Evolutionary conservation across 2,888 invertebrate species (phyloP).

Genomic region (Petrolisthes cinctipes): DNA sequence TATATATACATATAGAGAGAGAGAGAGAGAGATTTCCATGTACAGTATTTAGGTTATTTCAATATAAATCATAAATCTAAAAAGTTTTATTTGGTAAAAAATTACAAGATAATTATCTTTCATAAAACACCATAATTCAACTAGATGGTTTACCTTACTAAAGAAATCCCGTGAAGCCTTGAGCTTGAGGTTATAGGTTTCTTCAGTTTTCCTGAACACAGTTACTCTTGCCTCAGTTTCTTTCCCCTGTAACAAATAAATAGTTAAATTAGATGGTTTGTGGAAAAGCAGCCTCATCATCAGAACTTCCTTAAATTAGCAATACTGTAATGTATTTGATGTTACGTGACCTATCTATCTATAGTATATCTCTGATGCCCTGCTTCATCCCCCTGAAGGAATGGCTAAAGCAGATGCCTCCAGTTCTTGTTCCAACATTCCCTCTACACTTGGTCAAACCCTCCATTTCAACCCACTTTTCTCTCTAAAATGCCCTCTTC

Average conservation of each 20-base stretch:
- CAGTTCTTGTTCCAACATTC: no score
- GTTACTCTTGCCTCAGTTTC: conserved; percentile 96
- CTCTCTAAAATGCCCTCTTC: no score
- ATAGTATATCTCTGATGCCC: no score
- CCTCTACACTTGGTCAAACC: no score
- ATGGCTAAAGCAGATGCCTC: no score
- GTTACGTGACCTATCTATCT: no score
- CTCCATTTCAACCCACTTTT: no score
- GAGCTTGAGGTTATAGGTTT: conserved; percentile 95
- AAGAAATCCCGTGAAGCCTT: conserved; percentile 95
- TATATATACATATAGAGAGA: background rate
- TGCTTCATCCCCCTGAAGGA: no score
- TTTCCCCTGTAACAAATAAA: conserved; percentile 76
- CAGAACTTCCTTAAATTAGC: no score
- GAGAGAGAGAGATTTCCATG: background rate
- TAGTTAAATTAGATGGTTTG: no score
- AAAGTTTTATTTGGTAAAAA: background rate
- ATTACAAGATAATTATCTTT: background rate
- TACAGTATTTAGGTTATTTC: background rate
- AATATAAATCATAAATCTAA: background rate
- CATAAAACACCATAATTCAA: background rate
- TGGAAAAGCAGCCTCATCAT: no score
- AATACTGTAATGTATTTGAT: no score
- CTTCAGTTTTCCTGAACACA: conserved; percentile 98
- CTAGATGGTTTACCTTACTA: conserved; percentile 76